Percentiles rank a stretch among this genome's conserved stretches.
Evolutionary conservation across 2,113 vertebrate species (phyloP).

Genomic region (Neotoma lepida): DNA sequence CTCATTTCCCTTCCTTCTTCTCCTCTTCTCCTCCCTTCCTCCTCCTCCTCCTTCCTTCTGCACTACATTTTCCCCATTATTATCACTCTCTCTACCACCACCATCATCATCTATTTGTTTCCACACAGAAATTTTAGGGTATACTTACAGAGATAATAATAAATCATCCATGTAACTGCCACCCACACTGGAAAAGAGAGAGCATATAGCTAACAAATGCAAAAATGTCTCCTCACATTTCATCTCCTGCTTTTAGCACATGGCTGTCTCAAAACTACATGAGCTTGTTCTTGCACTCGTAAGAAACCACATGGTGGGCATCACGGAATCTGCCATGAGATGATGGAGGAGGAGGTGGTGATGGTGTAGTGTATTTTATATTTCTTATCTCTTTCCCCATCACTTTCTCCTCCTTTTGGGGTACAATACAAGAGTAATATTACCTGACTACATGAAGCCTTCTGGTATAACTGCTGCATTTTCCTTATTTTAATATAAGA

Average conservation of each 20-base stretch:
- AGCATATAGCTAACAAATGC: too few relatives aligned
- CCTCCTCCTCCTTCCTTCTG: background rate
- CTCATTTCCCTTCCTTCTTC: background rate
- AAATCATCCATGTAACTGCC: background rate
- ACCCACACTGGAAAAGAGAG: rapidly evolving
- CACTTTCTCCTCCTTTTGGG: background rate
- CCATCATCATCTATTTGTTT: background rate
- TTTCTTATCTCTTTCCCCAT: background rate
- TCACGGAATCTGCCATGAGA: background rate
- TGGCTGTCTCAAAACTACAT: background rate
- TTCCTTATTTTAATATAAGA: background rate
- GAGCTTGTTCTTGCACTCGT: background rate
- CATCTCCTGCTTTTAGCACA: background rate
- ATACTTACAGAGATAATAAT: background rate
- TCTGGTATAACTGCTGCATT: background rate
- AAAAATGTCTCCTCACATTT: background rate
- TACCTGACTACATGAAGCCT: background rate
- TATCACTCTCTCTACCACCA: background rate
- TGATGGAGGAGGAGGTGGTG: background rate
- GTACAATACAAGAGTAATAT: background rate
- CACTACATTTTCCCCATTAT: background rate
- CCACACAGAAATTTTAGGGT: background rate
- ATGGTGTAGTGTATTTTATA: background rate
- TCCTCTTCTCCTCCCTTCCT: rapidly evolving
- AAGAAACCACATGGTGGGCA: background rate